Percentiles rank a stretch among this genome's conserved stretches.
Conservation (phyloP, 2,113 vertebrate species). For the Triplophysa tibetana region DNA sequence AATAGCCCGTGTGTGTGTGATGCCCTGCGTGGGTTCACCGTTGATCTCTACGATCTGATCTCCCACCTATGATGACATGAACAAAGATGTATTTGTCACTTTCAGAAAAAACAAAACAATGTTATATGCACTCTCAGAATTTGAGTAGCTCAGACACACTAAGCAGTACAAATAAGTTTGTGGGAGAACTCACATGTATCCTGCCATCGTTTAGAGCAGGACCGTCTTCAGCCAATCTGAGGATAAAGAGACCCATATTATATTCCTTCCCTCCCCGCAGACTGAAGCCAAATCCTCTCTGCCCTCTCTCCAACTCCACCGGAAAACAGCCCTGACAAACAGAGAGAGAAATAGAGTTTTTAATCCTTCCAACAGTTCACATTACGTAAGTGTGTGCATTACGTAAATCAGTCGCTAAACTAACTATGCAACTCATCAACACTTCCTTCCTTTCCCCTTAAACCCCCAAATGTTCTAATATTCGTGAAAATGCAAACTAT, state of each 20-base stretch:
- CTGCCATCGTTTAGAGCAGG: slow-evolving; percentile 89
- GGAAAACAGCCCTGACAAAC: slow-evolving; percentile 81
- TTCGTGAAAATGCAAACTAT: neutral
- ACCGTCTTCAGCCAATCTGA: slow-evolving; percentile 92
- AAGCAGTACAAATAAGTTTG: neutral
- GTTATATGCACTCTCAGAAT: too few species aligned
- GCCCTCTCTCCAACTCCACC: slow-evolving; percentile 90
- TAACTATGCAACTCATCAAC: slow-evolving; percentile 22
- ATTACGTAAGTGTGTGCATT: neutral
- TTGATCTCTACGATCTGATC: slow-evolving; percentile 99
- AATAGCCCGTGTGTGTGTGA: slow-evolving; percentile 96
- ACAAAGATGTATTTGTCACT: neutral
- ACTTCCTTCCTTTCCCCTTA: neutral
- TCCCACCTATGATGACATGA: slow-evolving; percentile 80
- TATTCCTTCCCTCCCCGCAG: slow-evolving; percentile 96
- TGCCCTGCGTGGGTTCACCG: slow-evolving; percentile 94
- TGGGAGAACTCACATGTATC: slow-evolving; percentile 82
- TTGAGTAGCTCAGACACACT: too few species aligned
- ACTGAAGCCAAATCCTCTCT: slow-evolving; percentile 94
- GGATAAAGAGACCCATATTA: slow-evolving; percentile 97
- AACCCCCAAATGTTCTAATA: neutral
- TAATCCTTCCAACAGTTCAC: neutral
- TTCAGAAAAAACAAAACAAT: too few species aligned
- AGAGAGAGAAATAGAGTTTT: neutral
- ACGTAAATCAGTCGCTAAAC: neutral